Evolutionary conservation across 2,888 invertebrate species (phyloP).

Genomic region (Abrostola triplasia): DNA sequence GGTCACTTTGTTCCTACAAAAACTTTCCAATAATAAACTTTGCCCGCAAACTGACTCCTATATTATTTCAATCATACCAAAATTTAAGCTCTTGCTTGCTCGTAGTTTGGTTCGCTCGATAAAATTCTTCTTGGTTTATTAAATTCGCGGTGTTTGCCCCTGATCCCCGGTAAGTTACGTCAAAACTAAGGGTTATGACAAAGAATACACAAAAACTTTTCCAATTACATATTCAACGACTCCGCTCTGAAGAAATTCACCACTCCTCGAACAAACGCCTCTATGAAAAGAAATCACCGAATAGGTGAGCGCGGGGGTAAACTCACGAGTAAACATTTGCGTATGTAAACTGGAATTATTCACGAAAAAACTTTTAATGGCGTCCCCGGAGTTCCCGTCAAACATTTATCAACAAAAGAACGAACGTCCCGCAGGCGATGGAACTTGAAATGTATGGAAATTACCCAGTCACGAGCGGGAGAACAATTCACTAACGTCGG

Average conservation of each 20-base stretch:
- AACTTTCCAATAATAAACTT: conserved; percentile 54
- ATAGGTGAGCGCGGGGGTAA: conserved; percentile 86
- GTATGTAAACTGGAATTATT: conserved; percentile 88
- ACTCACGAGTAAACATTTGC: conserved; percentile 88
- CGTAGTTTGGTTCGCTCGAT: conserved; percentile 20
- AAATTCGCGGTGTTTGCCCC: conserved; percentile 38
- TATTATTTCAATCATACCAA: conserved; percentile 48
- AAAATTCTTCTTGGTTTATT: conserved; percentile 37
- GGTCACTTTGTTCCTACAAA: conserved; percentile 61
- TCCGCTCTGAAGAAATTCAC: conserved; percentile 77
- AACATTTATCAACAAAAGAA: conserved; percentile 89
- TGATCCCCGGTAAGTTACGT: conserved; percentile 55
- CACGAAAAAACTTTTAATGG: conserved; percentile 89
- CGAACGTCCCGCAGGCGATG: conserved; percentile 88
- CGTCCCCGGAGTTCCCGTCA: conserved; percentile 88
- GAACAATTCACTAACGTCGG: conserved; percentile 88
- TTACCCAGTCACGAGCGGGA: conserved; percentile 88
- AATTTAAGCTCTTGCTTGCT: conserved; percentile 15
- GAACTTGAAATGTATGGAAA: conserved; percentile 89
- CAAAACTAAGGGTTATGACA: conserved; percentile 70
- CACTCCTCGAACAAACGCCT: conserved; percentile 81
- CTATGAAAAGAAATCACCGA: conserved; percentile 87
- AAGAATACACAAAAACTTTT: conserved; percentile 80
- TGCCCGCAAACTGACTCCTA: conserved; percentile 34
- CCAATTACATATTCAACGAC: conserved; percentile 84